Base-by-base conservation (phyloP, 2,797 vertebrate genomes). In the Protonibea diacanthus region DNA sequence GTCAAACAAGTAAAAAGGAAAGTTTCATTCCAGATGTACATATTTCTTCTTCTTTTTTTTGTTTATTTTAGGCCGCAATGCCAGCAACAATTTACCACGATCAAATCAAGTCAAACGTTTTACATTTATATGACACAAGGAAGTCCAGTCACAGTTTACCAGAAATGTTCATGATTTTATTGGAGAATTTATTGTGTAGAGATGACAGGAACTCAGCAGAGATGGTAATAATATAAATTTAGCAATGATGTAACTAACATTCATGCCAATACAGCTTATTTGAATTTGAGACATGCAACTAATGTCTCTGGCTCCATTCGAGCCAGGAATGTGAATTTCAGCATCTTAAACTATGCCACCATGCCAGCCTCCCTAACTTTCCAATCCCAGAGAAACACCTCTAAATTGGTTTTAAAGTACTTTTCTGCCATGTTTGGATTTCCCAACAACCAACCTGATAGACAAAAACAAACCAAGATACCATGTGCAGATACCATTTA, bases 1-100 rank as follows among this genome's bases (percentile, higher is more conserved):
- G 33, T 84, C 73, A 80, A 79, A 86, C 18, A 55, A 88, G 72
- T 85, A 64, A 77, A 88, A 78, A 48, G 23, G 52, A 80, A 77
- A 29, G 40, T 74, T 85, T 67, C 8, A 20, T 56, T 42, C 57
- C 77, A 83, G 52, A 80, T 75, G 75, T 74, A 69, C 82, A 78
- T 80, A 66, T 78, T 78, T 84, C 57, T 80, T 0, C 2, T 56
- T 84, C n/a, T 68, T 68, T 75, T 60, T 0, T 3, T 58, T 73
- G 47, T 76, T 76, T 85, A 27, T 68, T 68, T 76, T 60, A 74
- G 52, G 52, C 67, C 18, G 2, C 55, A n/a, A 42, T 18, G 18
- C 40, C 70, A 75, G 51, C 40, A 69, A 51, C 5, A 11, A 10
- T 68, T 77, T 48, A 59, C 57, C 66, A 64, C 56, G 61, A 63